phyloP scores from a whole-genome alignment of 2,797 vertebrate genomes.

The Stomatorhinus walkeri region DNA sequence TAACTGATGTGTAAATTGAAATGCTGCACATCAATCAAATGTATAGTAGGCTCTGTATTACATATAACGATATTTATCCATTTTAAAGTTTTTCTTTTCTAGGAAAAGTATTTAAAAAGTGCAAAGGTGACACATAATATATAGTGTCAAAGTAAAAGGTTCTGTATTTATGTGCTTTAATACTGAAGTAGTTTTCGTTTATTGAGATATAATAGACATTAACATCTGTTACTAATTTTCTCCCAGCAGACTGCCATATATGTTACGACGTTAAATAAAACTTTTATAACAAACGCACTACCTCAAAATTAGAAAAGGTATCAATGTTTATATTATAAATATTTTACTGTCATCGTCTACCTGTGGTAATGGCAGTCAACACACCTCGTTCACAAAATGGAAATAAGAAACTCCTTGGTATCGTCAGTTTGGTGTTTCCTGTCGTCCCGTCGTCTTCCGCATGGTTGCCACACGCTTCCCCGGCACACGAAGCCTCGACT shows the following conservation, averaged over 20 bases:
- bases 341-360: background rate
- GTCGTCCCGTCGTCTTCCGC: background rate
- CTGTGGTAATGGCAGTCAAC: background rate
- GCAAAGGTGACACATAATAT: constrained; percentile 1
- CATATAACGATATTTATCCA: background rate
- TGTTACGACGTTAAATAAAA: background rate
- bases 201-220: constrained; percentile 5
- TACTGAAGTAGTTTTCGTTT: background rate
- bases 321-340: background rate
- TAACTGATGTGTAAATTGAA: background rate
- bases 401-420: background rate
- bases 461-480: too few species aligned
- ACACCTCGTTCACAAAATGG: background rate
- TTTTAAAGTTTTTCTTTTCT: background rate
- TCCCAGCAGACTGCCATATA: background rate
- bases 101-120: constrained; percentile 1
- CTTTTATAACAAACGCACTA: background rate
- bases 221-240: background rate
- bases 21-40: background rate
- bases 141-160: background rate
- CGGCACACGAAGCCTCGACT: background rate
- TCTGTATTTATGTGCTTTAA: background rate
- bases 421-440: background rate
- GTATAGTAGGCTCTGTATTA: background rate
- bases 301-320: background rate